These are phyloP conservation scores for Ranitomeya variabilis DNA, from an alignment of 2,113 vertebrate genomes.

Conservation along the genomic window DNA sequence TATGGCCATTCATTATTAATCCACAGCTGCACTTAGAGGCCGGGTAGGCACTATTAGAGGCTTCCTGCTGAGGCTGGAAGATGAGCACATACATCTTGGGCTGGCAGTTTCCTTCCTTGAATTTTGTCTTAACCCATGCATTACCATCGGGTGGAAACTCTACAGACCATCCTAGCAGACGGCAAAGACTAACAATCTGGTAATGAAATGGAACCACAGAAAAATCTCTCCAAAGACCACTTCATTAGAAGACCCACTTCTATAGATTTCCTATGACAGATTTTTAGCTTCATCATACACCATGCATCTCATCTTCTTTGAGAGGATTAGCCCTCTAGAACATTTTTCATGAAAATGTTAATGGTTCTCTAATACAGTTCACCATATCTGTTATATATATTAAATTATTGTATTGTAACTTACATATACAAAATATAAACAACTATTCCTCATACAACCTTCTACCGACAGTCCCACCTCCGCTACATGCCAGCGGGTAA, in stretches of 20 bases:
- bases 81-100: constrained; percentile 55
- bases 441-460: too few species aligned
- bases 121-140: constrained; percentile 42
- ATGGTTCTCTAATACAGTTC: not conserved
- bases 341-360: not conserved
- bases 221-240: not conserved
- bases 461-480: too few species aligned
- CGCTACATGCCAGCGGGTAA: too few species aligned
- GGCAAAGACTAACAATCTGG: not conserved
- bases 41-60: constrained; percentile 55
- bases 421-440: too few species aligned
- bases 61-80: constrained; percentile 57
- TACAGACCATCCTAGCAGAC: not conserved
- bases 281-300: not conserved
- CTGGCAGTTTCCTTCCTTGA: constrained; percentile 38
- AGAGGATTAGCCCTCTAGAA: not conserved
- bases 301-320: not conserved
- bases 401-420: too few species aligned
- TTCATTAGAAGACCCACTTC: not conserved
- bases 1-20: constrained; percentile 56
- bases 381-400: too few species aligned
- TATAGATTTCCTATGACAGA: not conserved
- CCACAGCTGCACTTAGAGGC: constrained; percentile 56
- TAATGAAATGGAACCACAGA: not conserved
- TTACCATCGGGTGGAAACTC: not conserved